These are phyloP conservation scores for Jaculus jaculus DNA, from an alignment of 2,113 vertebrate species.

Conservation along the genomic window DNA sequence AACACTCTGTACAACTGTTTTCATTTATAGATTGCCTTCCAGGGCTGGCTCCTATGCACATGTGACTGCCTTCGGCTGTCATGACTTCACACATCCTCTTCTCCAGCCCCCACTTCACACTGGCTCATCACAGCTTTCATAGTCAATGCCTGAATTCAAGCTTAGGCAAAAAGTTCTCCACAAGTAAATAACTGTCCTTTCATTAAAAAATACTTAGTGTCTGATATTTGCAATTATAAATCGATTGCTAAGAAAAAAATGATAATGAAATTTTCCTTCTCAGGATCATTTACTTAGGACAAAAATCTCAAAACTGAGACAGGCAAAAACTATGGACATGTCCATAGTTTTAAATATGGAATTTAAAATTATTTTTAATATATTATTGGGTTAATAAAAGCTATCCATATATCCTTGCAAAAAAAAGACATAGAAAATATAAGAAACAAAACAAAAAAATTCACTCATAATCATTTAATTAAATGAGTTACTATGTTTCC, in stretches of 20 bases:
- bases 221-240: not conserved
- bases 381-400: constrained; percentile 15
- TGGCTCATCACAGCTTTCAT: not conserved
- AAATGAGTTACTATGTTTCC: not conserved
- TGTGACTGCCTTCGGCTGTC: constrained; percentile 5
- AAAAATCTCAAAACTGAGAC: not conserved
- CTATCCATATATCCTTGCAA: not conserved
- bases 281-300: constrained; percentile 5
- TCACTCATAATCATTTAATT: not conserved
- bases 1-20: constrained; percentile 51
- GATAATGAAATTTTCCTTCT: not conserved
- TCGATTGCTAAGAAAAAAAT: not conserved
- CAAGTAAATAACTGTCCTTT: not conserved
- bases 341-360: constrained; percentile 2
- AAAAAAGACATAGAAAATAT: not conserved
- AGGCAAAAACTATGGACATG: not conserved
- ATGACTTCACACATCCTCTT: not conserved
- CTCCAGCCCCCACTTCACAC: not conserved
- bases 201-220: constrained; percentile 1
- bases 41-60: not conserved
- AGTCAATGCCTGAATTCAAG: not conserved
- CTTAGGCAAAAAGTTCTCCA: constrained; percentile 30
- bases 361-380: constrained; percentile 31
- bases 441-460: constrained; percentile 42
- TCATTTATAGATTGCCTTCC: constrained; percentile 45